Base-by-base conservation (phyloP, 1,140 invertebrate species). In the Phthorimaea operculella region DNA sequence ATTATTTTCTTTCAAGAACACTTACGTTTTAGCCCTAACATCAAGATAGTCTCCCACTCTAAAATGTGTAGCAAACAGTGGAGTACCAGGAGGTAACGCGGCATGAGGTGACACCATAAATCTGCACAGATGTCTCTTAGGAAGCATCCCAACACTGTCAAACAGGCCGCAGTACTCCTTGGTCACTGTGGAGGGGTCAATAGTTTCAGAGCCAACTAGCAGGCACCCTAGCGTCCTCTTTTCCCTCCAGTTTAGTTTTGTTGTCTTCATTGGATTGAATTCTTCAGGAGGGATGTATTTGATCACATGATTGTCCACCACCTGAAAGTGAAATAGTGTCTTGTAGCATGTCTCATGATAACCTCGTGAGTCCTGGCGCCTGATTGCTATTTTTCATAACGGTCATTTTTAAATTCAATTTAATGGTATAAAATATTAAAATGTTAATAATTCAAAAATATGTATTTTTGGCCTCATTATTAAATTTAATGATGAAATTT, bases 271-370 rank as follows among this genome's bases (percentile, higher is more conserved):
- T n/a, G 91, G 88, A 14, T 87, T 72, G 75, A 90, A 94, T 70
- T 93, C 87, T 76, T 95, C 93, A 11, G 97, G 95, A 14, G 95
- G 90, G 58, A 91, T 92, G 81, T 98, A 98, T 72, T 92, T 93
- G 48, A 99, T 90, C 3, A 99, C 96, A 89, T 99, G 97, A 86
- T 99, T 99, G 76, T 99, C 98, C 18, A 94, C 85, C 14, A 98
- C 89, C 94, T 96, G 70, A 47, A 86, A 83, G 67, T 55, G 14
- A 34, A 34, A 34, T 6, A 34, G 33, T 34, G 11, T n/a, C n/a
- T n/a, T n/a, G n/a, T n/a, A 28, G 21, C 6, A 28, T 28, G 21
- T 4, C 21, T 28, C 21, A 28, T 28, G 21, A 6, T 28, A n/a
- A n/a, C n/a, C n/a, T n/a, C n/a, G n/a, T n/a, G n/a, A n/a, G n/a